phyloP scores from a whole-genome alignment of 2,888 invertebrate genomes.

The Drosophila buzzatii region DNA sequence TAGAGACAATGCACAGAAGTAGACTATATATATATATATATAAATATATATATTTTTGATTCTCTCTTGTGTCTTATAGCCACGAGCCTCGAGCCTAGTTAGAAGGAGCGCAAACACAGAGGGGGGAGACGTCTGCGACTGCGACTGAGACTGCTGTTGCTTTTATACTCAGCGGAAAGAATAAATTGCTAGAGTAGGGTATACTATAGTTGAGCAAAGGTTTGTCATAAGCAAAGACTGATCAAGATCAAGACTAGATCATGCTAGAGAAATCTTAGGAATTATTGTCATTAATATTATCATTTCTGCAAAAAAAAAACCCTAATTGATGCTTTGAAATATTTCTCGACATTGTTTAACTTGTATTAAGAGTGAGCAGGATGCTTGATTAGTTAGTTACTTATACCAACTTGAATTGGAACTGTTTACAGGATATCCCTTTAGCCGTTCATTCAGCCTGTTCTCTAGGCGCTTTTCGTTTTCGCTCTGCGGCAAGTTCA shows the following conservation, averaged over 20 bases:
- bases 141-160: constrained; percentile 23
- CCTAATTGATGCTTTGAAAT: no score
- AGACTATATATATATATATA: constrained; percentile 42
- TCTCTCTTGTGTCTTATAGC: constrained; percentile 10
- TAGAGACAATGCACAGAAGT: constrained; percentile 36
- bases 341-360: no score
- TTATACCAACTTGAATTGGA: not conserved
- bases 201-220: not conserved
- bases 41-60: constrained; percentile 17
- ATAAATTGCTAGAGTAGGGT: not conserved
- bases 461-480: constrained; percentile 21
- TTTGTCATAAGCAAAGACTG: not conserved
- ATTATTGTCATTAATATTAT: no score
- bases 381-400: not conserved
- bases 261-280: not conserved
- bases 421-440: constrained; percentile 1
- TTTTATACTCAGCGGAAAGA: constrained; percentile 16
- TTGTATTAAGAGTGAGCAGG: not conserved
- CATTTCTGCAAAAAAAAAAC: not conserved
- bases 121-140: constrained; percentile 7
- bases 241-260: no score
- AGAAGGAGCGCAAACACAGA: constrained; percentile 51
- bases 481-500: constrained; percentile 75
- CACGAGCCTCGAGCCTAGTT: constrained; percentile 53
- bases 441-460: not conserved